Percentiles rank a stretch among this genome's conserved stretches.
Evolutionary conservation across 2,113 vertebrate genomes (phyloP).

Genomic region (Pongo pygmaeus): DNA sequence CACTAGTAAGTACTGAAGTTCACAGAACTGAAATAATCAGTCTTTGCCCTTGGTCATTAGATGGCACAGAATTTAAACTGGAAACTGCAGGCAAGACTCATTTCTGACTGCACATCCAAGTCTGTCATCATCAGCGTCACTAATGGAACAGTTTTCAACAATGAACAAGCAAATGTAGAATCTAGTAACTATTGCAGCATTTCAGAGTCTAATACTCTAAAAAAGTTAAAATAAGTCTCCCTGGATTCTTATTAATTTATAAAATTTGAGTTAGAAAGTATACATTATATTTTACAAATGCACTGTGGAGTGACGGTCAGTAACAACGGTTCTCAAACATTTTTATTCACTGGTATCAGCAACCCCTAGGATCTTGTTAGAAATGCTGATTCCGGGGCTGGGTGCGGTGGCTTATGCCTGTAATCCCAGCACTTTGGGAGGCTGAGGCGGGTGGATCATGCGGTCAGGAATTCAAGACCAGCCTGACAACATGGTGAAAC

Average conservation of each 20-base stretch:
- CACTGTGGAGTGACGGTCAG: background rate
- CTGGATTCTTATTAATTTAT: background rate
- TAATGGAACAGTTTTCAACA: background rate
- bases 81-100: background rate
- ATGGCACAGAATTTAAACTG: background rate
- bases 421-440: too few species aligned
- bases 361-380: background rate
- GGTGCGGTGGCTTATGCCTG: too few species aligned
- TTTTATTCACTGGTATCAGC: background rate
- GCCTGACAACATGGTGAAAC: too few species aligned
- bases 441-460: too few species aligned
- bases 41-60: background rate
- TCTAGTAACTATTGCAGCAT: background rate
- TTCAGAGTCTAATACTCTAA: conserved; percentile 2
- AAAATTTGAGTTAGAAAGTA: background rate
- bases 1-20: background rate
- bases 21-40: background rate
- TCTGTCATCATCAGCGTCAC: background rate
- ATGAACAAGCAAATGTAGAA: background rate
- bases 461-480: too few species aligned
- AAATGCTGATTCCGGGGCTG: too few species aligned
- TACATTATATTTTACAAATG: background rate
- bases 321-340: background rate
- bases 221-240: background rate
- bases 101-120: background rate